Conservation (phyloP, 2,888 invertebrate species). For the Acheta domesticus region DNA sequence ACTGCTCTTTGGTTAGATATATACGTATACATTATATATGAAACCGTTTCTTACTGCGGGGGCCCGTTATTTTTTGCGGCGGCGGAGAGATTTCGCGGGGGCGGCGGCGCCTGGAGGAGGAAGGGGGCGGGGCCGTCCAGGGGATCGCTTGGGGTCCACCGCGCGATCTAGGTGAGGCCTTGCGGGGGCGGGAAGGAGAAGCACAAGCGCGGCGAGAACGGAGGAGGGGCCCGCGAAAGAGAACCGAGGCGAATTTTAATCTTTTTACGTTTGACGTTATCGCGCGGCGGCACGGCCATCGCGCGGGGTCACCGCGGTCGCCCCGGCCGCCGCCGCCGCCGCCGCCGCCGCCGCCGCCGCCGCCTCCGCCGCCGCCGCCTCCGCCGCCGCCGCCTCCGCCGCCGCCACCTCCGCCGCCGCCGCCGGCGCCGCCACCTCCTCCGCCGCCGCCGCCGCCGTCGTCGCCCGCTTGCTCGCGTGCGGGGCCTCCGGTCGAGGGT, state of each 20-base stretch:
- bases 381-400: neutral
- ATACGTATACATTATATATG: constrained; percentile 26
- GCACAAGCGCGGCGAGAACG: neutral
- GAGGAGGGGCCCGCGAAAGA: neutral
- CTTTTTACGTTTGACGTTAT: constrained; percentile 31
- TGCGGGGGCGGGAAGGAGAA: neutral
- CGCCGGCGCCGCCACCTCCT: no score
- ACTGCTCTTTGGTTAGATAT: constrained; percentile 30
- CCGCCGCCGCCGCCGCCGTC: neutral
- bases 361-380: neutral
- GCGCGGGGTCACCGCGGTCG: no score
- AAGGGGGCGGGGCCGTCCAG: neutral
- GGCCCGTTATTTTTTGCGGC: neutral
- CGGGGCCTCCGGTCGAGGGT: neutral
- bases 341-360: neutral
- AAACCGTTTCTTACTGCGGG: constrained; percentile 27
- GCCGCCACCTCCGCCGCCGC: neutral
- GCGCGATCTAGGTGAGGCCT: neutral
- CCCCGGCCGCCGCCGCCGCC: neutral
- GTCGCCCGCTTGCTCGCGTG: neutral
- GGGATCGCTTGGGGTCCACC: no score
- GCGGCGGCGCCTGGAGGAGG: neutral
- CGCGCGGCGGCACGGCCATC: neutral
- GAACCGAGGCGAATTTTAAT: constrained; percentile 28
- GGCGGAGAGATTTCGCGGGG: neutral